Evolutionary conservation across 2,888 invertebrate species (phyloP), one percentile per base, ranked within the genome.

Genomic region (Apotomis capreana): DNA sequence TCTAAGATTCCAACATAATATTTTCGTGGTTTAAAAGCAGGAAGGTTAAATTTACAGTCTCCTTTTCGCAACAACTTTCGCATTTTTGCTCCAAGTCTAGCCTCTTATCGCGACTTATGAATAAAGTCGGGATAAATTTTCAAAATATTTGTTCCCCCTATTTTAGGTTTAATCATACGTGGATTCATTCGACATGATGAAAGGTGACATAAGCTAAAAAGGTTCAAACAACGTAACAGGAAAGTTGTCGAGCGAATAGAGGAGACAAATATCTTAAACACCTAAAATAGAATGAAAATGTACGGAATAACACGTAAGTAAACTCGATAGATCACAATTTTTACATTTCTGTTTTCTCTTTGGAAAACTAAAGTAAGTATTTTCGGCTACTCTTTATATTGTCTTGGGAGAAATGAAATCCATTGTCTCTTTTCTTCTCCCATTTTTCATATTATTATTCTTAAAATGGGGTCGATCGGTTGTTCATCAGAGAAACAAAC

Each of bases 61-160:
- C 9, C 13, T 58, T n/a, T 58, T 58, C 15, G 13, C 40, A 15
- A 68, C 58, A 52, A 52, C 44, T 63, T 68, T 63, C 51, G 57
- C 71, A 67, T 68, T 62, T 71, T 52, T 71, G 51, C 64, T 63
- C n/a, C 51, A 69, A 52, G 46, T 15, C 12, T 8, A 37, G 54
- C 40, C 40, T 61, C 57, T 57, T 51, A 51, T 57, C 61, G 44
- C 51, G 37, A 61, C 61, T 70, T 70, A 49, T 13, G 67, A 61
- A 52, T 57, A 63, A 63, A 69, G 69, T 51, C 12, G 40, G 36
- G 46, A 49, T 69, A 49, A n/a, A 40, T 58, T 57, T 15, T 58
- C 13, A 26, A 63, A 69, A 40, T 61, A 69, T 63, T 63, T 51
- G 49, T 55, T 46, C 5, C 13, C 37, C 36, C 40, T 51, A 60